Evolutionary conservation across 2,113 vertebrate genomes (phyloP), one percentile per base, ranked within the genome.

Genomic region (Neodon shergylaensis): DNA sequence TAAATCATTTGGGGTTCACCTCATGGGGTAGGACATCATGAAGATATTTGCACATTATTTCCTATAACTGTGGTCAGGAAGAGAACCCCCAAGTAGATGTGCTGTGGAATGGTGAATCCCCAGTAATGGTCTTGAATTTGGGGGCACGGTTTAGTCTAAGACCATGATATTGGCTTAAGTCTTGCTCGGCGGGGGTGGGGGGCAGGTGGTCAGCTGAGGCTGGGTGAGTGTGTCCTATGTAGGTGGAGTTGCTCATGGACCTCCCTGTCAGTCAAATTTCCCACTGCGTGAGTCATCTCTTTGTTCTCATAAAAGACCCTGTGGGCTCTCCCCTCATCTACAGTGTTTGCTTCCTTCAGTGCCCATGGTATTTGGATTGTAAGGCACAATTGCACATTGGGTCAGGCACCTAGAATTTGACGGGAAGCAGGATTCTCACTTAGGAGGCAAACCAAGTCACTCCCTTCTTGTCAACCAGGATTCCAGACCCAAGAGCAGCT

Each of bases 171-270:
- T 16, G 10, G 7, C 44, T 4, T 2, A 9, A 0, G 0, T n/a
- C 72, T 58, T 39, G 33, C 28, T 12, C 42, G 47, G 14, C 21
- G 0, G 24, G 1, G 54, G 17, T 26, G 0, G 24, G 1, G 26
- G 14, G 5, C 11, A 5, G 26, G 11, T 61, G 83, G 28, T 28
- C 72, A 36, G 49, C 44, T 22, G 17, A 84, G 72, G 42, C 70
- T 68, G 21, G 14, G 10, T 24, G 11, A 16, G 33, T 44, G 14
- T 63, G 47, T 54, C 33, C 28, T 79, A 12, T 2, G 22, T 24
- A 0, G 2, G 31, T 5, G 3, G 7, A 31, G 24, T 0, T 7
- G 0, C 14, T n/a, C 5, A 2, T 19, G 8, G 11, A 36, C 39
- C 13, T 58, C 33, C 16, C 8, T 76, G 2, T 39, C 85, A 36